Base-by-base conservation (phyloP, 2,888 invertebrate species). In the Cosmia pyralina region DNA sequence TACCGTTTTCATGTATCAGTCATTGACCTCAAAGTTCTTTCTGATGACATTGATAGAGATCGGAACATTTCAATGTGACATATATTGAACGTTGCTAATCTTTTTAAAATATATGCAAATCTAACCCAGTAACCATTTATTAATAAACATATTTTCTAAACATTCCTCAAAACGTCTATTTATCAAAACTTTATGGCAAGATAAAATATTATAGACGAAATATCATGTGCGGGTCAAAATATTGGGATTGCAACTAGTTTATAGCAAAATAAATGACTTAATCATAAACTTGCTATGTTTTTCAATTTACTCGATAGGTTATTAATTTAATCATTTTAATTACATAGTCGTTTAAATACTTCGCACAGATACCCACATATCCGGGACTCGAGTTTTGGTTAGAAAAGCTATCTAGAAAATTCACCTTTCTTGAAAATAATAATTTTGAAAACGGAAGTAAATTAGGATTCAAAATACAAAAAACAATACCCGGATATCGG, bases 221-320 rank as follows among this genome's bases (percentile, higher is more conserved):
- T 22, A 72, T 59, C 57, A 63, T 34, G 46, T n/a, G 66, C 52
- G n/a, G n/a, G n/a, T n/a, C n/a, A 70, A 77, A 74, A 62, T 68
- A 72, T 72, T 69, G 52, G 15, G 65, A 52, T 52, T 38, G 55
- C 15, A 46, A 68, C 22, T 65, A 62, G 53, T 74, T 66, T 59
- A 57, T 69, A 62, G 46, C 15, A 28, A 74, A 77, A 80, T 72
- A 58, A 77, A 81, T 70, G 22, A 71, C 68, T 73, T 58, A n/a
- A 58, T 70, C 59, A 80, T 68, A 72, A 55, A 60, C 4, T 22
- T 60, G 34, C 7, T 15, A 60, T 48, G 38, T 77, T 77, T 72
- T 72, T 79, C 77, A 77, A 81, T 77, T 80, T 60, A 57, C 13
- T 65, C 15, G 11, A 52, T 62, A 52, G 46, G 28, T 80, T 69